A percentile compares a stretch with the other conserved stretches of the same genome.
Evolutionary conservation across 2,113 vertebrate species (phyloP).

Genomic region (Sinocyclocheilus rhinocerous): DNA sequence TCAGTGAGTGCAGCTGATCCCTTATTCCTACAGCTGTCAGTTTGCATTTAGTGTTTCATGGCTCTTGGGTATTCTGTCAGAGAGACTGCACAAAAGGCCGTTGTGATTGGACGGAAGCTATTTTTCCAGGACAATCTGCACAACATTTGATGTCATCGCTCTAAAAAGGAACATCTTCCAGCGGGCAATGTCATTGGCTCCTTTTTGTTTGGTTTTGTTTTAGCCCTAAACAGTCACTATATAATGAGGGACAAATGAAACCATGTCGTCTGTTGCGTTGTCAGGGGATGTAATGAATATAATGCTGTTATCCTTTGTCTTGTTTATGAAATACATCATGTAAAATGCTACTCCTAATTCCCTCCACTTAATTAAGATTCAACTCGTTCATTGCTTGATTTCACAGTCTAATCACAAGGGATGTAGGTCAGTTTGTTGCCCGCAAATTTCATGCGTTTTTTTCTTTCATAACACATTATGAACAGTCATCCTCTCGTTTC

Average conservation of each 20-base stretch:
- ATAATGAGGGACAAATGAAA: slow-evolving; percentile 30
- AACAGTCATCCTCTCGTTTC: neutral
- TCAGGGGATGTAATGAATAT: slow-evolving; percentile 28
- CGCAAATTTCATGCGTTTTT: neutral
- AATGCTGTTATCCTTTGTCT: slow-evolving; percentile 16
- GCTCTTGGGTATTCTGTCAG: slow-evolving; percentile 64
- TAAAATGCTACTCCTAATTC: slow-evolving; percentile 18
- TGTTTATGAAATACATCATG: slow-evolving; percentile 13
- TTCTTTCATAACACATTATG: neutral
- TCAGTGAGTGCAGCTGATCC: slow-evolving; percentile 56
- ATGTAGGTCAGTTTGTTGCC: slow-evolving; percentile 40
- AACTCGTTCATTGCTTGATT: slow-evolving; percentile 5
- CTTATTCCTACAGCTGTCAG: slow-evolving; percentile 73
- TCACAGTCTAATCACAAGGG: slow-evolving; percentile 28
- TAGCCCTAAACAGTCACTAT: slow-evolving; percentile 20
- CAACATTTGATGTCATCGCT: slow-evolving; percentile 65
- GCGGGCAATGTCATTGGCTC: slow-evolving; percentile 69
- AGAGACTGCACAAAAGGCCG: slow-evolving; percentile 57
- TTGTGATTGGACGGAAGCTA: slow-evolving; percentile 60
- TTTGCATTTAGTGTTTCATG: slow-evolving; percentile 68
- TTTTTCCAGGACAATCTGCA: slow-evolving; percentile 55
- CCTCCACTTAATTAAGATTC: slow-evolving; percentile 25
- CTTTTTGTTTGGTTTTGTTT: slow-evolving; percentile 33
- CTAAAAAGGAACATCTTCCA: slow-evolving; percentile 67
- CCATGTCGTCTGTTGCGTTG: slow-evolving; percentile 5